Percentiles rank a stretch among this genome's conserved stretches.
Conservation (phyloP, 2,797 vertebrate genomes). For the Prionace glauca region DNA sequence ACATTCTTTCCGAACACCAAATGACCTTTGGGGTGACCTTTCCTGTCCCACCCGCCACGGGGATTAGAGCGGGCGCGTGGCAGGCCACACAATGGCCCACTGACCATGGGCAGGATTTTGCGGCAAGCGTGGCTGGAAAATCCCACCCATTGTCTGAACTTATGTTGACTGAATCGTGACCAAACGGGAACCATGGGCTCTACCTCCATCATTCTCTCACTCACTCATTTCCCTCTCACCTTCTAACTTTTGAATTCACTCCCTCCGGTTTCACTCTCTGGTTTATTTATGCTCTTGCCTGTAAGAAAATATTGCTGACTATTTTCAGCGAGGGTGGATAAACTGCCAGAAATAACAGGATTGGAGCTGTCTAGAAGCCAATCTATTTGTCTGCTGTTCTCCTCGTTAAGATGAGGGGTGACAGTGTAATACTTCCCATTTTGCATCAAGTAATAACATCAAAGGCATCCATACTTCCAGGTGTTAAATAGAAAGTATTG, state of each 20-base stretch:
- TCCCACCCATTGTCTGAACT: background rate
- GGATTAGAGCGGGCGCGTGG: no score
- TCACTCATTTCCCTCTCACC: background rate
- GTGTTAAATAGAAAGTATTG: background rate
- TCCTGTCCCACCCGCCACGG: no score
- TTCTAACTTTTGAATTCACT: no score
- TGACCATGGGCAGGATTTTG: no score
- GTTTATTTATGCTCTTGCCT: background rate
- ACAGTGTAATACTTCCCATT: background rate
- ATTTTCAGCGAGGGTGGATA: background rate
- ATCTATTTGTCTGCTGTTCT: background rate
- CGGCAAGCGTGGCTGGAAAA: no score
- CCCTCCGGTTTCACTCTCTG: no score
- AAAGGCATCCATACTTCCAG: background rate
- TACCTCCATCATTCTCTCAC: background rate
- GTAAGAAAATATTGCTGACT: background rate
- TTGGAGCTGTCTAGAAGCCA: background rate
- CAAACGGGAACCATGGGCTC: background rate
- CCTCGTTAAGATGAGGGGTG: conserved; percentile 11
- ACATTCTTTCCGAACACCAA: background rate
- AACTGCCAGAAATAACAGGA: background rate
- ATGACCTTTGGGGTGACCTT: no score
- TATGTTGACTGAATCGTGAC: background rate
- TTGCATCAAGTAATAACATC: background rate
- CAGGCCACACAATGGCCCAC: no score